Evolutionary conservation across 2,113 vertebrate species (phyloP).

Genomic region (Triplophysa tibetana): DNA sequence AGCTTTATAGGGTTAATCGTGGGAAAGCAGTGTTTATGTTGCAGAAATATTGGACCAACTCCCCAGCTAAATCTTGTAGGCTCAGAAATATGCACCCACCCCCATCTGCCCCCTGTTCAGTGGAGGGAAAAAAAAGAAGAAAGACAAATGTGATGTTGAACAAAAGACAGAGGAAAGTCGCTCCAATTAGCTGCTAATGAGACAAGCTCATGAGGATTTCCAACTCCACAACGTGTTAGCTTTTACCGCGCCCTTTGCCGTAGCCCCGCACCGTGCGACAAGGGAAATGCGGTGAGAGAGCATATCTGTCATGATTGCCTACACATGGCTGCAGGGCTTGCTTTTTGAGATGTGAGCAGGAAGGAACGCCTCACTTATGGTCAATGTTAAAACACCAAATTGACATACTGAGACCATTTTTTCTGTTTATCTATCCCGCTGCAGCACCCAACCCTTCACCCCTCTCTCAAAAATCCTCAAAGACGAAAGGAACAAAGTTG

Average conservation of each 20-base stretch:
- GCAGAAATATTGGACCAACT: constrained; percentile 72
- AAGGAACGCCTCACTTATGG: constrained; percentile 71
- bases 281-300: constrained; percentile 51
- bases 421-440: constrained; percentile 52
- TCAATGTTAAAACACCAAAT: constrained; percentile 68
- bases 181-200: constrained; percentile 86
- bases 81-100: constrained; percentile 69
- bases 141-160: constrained; percentile 74
- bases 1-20: constrained; percentile 77
- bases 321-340: constrained; percentile 59
- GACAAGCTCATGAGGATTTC: constrained; percentile 79
- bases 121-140: constrained; percentile 45
- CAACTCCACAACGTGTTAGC: constrained; percentile 77
- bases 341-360: constrained; percentile 63
- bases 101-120: constrained; percentile 44
- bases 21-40: constrained; percentile 74
- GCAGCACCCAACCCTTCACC: constrained; percentile 2
- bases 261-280: constrained; percentile 36
- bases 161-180: constrained; percentile 76
- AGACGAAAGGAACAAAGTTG: constrained; percentile 57
- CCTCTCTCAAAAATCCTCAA: constrained; percentile 48
- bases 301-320: constrained; percentile 56
- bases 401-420: constrained; percentile 64
- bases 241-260: constrained; percentile 64
- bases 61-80: constrained; percentile 64